phyloP scores from a whole-genome alignment of 2,113 vertebrate genomes.

The Nestor notabilis region DNA sequence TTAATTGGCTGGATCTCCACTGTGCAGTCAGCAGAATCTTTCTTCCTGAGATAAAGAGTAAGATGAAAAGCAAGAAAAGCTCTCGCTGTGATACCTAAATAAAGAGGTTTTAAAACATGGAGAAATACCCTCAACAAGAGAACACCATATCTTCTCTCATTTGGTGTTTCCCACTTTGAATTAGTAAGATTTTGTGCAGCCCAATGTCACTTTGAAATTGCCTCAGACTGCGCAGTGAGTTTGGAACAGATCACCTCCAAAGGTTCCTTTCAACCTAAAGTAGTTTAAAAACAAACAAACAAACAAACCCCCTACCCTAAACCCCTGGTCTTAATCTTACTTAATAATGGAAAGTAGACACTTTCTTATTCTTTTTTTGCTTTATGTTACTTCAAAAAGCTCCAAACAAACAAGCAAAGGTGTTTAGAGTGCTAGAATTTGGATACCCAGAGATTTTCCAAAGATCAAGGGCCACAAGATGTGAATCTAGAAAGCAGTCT shows the following conservation, averaged over 20 bases:
- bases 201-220: neutral
- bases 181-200: neutral
- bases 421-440: neutral
- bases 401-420: neutral
- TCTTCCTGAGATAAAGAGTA: neutral
- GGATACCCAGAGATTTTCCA: neutral
- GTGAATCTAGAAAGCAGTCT: neutral
- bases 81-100: neutral
- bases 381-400: neutral
- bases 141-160: neutral
- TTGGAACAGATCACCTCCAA: neutral
- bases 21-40: neutral
- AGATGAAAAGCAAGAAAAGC: neutral
- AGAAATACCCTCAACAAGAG: neutral
- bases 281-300: neutral
- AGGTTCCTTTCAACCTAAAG: neutral
- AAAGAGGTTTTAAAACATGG: neutral
- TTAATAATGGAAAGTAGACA: neutral
- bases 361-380: neutral
- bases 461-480: neutral
- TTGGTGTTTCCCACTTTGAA: neutral
- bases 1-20: neutral
- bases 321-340: neutral
- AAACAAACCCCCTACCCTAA: neutral
- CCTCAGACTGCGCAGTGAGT: neutral